Percentiles rank a stretch among this genome's conserved stretches.
phyloP scores from a whole-genome alignment of 2,888 invertebrate genomes.

The Microplitis manilae region DNA sequence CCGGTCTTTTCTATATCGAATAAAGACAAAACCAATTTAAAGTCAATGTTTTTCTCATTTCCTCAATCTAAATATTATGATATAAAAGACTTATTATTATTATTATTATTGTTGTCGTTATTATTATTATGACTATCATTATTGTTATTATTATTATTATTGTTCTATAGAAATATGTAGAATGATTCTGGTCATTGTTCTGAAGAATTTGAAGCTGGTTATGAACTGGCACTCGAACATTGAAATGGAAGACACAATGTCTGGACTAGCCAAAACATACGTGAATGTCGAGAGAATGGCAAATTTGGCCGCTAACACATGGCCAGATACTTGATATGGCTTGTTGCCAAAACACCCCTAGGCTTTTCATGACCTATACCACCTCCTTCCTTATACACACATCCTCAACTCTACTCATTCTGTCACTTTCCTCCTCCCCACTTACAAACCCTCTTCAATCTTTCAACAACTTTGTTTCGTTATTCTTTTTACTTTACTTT shows the following conservation, averaged over 20 bases:
- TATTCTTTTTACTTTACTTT: not conserved
- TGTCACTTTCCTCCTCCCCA: not conserved
- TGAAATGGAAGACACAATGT: not conserved
- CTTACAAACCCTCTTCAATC: conserved; percentile 5
- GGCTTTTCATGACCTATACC: conserved; percentile 48
- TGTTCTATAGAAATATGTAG: not conserved
- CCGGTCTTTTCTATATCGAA: no score
- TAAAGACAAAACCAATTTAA: no score
- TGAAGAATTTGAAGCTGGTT: not conserved
- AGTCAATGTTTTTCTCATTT: no score
- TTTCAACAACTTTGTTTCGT: conserved; percentile 12
- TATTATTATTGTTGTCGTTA: not conserved
- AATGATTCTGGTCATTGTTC: not conserved
- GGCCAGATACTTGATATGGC: conserved; percentile 61
- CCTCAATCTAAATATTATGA: no score
- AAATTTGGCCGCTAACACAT: conserved; percentile 63
- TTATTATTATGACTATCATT: not conserved
- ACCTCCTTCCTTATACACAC: not conserved
- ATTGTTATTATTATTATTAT: not conserved
- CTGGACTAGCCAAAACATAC: conserved; percentile 34
- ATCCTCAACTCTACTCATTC: conserved; percentile 8
- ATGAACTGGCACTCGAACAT: conserved; percentile 8
- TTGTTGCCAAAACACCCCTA: conserved; percentile 58
- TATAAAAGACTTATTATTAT: no score
- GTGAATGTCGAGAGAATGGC: conserved; percentile 54